Evolutionary conservation across 1,140 invertebrate species (phyloP), one percentile per base, ranked within the genome.

Genomic region (Aricia agestis): DNA sequence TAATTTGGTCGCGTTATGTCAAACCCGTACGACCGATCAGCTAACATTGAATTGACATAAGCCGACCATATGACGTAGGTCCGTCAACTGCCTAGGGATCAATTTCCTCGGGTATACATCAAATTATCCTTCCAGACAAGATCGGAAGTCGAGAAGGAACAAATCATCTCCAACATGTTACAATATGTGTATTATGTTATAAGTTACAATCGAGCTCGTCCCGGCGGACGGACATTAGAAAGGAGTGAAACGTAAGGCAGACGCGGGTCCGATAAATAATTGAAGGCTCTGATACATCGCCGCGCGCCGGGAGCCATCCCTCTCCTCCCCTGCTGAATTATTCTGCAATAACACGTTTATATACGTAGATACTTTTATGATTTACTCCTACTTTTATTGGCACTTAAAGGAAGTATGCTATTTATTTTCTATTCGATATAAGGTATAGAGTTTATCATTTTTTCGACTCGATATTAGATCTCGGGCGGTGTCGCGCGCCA

Each of bases 351-450:
- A 91, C 87, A 91, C 84, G 89, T 87, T 89, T 91, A 91, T 87
- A 87, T 86, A 89, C 89, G 77, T 89, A 89, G 86, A 89, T 91
- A 91, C 89, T 89, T 89, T 89, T 91, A 89, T 91, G 89, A 91
- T 91, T 91, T 91, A 91, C 87, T 91, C 77, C 83, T 87, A 91
- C 83, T 91, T 91, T 91, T 91, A 91, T 91, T 91, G 89, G 89
- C 89, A 89, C 89, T 91, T 91, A 91, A 85, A 87, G 84, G 83
- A 87, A 89, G 86, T 91, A 89, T 86, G 87, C 85, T 86, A 91
- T 91, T 90, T 91, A 89, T 91, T 88, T 83, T 77, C 80, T 79
- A 85, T 88, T 87, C 85, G 88, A 91, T 91, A 89, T 89, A 86
- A 86, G 84, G 83, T 85, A 80, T 74, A 76, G 80, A 85, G 83